These are phyloP conservation scores for Semnornis frantzii DNA, from an alignment of 2,113 vertebrate genomes.

Conservation along the genomic window DNA sequence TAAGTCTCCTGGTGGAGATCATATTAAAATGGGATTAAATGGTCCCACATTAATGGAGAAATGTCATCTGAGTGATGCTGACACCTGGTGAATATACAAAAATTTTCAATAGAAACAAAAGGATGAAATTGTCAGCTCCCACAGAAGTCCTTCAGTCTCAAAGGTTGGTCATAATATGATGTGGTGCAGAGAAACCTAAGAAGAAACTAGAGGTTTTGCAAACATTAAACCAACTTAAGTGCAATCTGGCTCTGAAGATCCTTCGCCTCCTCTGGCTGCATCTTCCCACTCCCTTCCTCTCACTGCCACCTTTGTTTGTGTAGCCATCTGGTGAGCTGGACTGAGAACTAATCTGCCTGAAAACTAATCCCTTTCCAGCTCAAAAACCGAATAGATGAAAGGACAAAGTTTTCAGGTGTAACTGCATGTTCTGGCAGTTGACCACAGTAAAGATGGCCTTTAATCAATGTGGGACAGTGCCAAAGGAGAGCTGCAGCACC, in stretches of 20 bases:
- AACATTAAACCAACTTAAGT: background rate
- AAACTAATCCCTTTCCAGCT: slow-evolving; percentile 18
- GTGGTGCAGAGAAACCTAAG: background rate
- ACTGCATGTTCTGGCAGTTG: background rate
- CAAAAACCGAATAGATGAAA: background rate
- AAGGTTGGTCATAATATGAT: background rate
- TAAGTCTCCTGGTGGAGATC: background rate
- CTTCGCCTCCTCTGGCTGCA: background rate
- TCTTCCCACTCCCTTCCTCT: background rate
- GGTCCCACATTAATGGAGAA: background rate
- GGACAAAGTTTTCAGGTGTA: slow-evolving; percentile 4
- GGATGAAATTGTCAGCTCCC: background rate
- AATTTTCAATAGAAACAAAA: background rate
- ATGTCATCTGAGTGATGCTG: background rate
- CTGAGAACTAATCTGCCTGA: background rate
- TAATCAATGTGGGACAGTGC: background rate
- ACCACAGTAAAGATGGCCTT: background rate
- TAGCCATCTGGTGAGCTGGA: slow-evolving; percentile 56
- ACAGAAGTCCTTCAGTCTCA: background rate
- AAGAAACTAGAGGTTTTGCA: background rate
- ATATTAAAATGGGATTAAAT: background rate
- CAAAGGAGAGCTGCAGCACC: slow-evolving; percentile 3
- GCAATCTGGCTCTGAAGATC: background rate
- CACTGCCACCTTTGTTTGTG: background rate
- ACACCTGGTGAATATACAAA: background rate